These are phyloP conservation scores for Oscheius sp. DNA, from an alignment of 2,888 invertebrate genomes.

Conservation along the genomic window DNA sequence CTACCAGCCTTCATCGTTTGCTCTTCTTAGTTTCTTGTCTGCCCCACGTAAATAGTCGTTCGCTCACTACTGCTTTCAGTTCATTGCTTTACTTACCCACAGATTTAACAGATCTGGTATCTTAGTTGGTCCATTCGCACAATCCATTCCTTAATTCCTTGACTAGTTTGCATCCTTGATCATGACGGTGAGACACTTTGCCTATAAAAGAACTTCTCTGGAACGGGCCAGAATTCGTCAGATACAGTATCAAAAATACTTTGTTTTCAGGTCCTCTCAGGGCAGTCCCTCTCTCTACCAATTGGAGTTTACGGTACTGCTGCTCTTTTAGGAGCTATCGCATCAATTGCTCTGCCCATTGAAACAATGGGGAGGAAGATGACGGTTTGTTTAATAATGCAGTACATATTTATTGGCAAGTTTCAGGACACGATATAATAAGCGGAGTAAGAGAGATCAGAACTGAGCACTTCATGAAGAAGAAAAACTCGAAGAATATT, in stretches of 20 bases:
- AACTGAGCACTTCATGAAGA: neutral
- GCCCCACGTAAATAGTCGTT: too few relatives aligned
- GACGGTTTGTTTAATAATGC: slow-evolving; percentile 5
- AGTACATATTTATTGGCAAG: neutral
- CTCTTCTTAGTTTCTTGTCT: too few relatives aligned
- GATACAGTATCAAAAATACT: slow-evolving; percentile 72
- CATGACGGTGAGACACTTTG: too few relatives aligned
- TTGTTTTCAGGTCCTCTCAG: slow-evolving; percentile 81
- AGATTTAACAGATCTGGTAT: too few relatives aligned
- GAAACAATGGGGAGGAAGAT: slow-evolving; percentile 81
- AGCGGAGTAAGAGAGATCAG: neutral
- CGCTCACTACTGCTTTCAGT: too few relatives aligned
- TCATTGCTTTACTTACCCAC: too few relatives aligned
- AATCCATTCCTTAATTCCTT: too few relatives aligned
- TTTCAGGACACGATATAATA: neutral
- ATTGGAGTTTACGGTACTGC: slow-evolving; percentile 84
- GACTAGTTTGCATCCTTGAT: too few relatives aligned
- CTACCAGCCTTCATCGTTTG: too few relatives aligned
- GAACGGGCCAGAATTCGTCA: too few relatives aligned
- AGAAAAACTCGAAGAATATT: neutral
- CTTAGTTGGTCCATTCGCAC: too few relatives aligned
- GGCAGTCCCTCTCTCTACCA: slow-evolving; percentile 82
- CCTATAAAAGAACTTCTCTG: too few relatives aligned
- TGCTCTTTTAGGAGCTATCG: slow-evolving; percentile 83
- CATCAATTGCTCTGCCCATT: slow-evolving; percentile 85